Percentiles rank a stretch among this genome's conserved stretches.
phyloP scores from a whole-genome alignment of 2,888 invertebrate genomes.

The Macrophya alboannulata region DNA sequence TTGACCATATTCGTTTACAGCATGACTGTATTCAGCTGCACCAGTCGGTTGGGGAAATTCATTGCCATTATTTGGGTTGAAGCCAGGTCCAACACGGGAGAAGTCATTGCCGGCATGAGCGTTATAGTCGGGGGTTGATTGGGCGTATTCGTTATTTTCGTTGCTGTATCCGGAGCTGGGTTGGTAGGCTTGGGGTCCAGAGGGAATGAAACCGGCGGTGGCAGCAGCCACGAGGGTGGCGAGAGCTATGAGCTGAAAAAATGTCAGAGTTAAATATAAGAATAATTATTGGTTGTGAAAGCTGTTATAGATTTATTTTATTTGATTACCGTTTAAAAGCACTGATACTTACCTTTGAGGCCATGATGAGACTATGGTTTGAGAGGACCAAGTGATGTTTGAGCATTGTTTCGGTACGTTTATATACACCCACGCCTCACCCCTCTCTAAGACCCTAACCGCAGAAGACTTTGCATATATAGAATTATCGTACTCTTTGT shows the following conservation, averaged over 20 bases:
- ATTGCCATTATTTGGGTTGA: not conserved
- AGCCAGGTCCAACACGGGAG: not conserved
- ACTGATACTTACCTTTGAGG: constrained; percentile 23
- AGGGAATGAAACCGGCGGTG: constrained; percentile 33
- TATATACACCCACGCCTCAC: constrained; percentile 51
- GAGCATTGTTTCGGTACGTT: constrained; percentile 35
- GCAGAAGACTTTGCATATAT: constrained; percentile 47
- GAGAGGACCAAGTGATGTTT: constrained; percentile 54
- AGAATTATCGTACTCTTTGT: constrained; percentile 47
- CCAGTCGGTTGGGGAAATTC: constrained; percentile 7
- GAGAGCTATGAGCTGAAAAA: constrained; percentile 41
- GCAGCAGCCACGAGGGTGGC: constrained; percentile 46
- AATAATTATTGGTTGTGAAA: not conserved
- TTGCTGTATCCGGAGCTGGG: constrained; percentile 75
- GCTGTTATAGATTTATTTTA: not conserved
- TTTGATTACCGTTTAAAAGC: not conserved
- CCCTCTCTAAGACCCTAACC: constrained; percentile 43
- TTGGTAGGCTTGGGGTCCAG: constrained; percentile 38
- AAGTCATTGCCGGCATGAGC: constrained; percentile 71
- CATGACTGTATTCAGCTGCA: constrained; percentile 26
- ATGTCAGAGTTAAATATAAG: not conserved
- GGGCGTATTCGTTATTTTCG: constrained; percentile 81
- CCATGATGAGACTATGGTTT: constrained; percentile 42
- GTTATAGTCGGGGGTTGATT: constrained; percentile 86
- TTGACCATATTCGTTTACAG: constrained; percentile 26